Evolutionary conservation across 1,140 invertebrate species (phyloP), one percentile per base, ranked within the genome.

Genomic region (Eriosoma lanigerum): DNA sequence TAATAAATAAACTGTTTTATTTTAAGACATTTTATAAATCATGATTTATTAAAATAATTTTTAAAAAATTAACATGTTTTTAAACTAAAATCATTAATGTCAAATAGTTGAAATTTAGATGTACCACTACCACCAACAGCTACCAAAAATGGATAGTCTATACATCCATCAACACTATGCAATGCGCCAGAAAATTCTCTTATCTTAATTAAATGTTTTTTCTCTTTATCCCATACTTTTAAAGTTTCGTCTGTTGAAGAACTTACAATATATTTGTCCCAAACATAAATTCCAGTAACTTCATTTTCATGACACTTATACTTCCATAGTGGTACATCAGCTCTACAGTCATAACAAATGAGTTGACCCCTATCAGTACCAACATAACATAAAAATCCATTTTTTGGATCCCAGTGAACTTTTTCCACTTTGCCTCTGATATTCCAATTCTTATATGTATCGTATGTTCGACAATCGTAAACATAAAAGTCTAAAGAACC

Each of bases 61-160:
- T 38, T 38, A 13, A 24, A 38, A 66, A 24, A 58, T 44, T 24
- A 78, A 78, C 75, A 78, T 26, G 75, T 78, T 62, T 78, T 78
- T 13, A 78, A 62, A 48, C 75, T 78, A 60, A 54, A 78, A 78
- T 78, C 38, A 78, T 78, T 78, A 62, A 78, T 78, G 62, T 78
- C 38, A 46, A 78, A 78, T 48, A 78, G 17, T 78, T 78, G 75
- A 48, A 78, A 78, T 82, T 93, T 89, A 29, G 91, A 89, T 83
- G 93, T 93, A 83, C 93, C 93, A 84, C 95, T 94, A 1, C 95
- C 95, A 58, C 95, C 95, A 81, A 92, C 87, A 58, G 91, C 91
- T 83, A 96, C 89, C 15, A 92, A 88, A 85, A 93, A 92, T 13
- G 94, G 92, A 84, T 90, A 91, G 84, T 97, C 93, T 8, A 94